Percentiles rank a stretch among this genome's conserved stretches.
These are phyloP conservation scores for Drosophila lacteicornis DNA, from an alignment of 1,140 invertebrate species.

Conservation along the genomic window DNA sequence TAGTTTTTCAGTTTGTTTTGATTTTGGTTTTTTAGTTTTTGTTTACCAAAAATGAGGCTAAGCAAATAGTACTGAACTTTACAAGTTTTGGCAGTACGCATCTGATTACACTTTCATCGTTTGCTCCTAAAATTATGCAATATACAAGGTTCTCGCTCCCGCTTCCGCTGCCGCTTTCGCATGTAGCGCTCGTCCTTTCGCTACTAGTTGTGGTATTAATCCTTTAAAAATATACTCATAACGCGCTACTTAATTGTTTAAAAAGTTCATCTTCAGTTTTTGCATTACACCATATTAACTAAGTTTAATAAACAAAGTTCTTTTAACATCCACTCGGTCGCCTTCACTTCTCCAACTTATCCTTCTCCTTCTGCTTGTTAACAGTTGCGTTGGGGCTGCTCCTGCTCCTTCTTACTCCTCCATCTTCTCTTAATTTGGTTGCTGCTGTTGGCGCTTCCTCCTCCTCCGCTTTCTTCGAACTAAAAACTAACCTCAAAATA, in stretches of 20 bases:
- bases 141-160: constrained; percentile 71
- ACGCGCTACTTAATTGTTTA: constrained; percentile 81
- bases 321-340: constrained; percentile 54
- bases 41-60: constrained; percentile 76
- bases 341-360: constrained; percentile 32
- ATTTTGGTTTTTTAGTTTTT: constrained; percentile 67
- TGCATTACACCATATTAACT: constrained; percentile 61
- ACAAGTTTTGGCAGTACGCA: constrained; percentile 84
- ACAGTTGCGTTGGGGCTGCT: constrained; percentile 3
- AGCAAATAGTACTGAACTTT: constrained; percentile 83
- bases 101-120: constrained; percentile 50
- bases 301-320: constrained; percentile 79
- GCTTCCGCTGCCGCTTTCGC: neutral
- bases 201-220: constrained; percentile 50
- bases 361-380: constrained; percentile 1
- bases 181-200: constrained; percentile 3
- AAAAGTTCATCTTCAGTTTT: constrained; percentile 61
- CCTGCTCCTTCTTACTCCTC: constrained; percentile 11
- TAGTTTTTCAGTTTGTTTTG: constrained; percentile 49
- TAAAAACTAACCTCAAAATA: constrained; percentile 54
- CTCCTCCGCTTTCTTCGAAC: constrained; percentile 22
- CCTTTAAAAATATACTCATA: constrained; percentile 76
- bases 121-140: constrained; percentile 77
- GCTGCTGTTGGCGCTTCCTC: constrained; percentile 14
- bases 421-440: constrained; percentile 14